Evolutionary conservation across 2,113 vertebrate species (phyloP), one percentile per base, ranked within the genome.

Genomic region (Engraulis encrasicolus): DNA sequence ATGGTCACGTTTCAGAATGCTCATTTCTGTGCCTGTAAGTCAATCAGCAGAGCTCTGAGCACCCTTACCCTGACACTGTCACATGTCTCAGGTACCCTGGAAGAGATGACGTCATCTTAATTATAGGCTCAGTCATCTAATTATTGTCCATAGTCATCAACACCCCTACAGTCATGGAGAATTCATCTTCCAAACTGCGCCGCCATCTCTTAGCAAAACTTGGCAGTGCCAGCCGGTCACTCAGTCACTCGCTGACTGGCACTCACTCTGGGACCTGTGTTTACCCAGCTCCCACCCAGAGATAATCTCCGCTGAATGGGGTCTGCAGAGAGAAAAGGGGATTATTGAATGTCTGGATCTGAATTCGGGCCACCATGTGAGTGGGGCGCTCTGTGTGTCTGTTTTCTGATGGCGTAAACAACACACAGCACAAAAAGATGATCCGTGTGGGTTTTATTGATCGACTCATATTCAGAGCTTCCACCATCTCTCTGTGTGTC

Each of bases 381-480:
- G 79, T 58, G 12, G 14, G 6, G 34, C 37, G 34, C 37, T 19
- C 38, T 45, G 36, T 9, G 27, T 20, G 58, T 78, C 5, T 31
- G 7, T 38, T 20, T 78, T 78, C 5, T 31, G 7, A 50, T 19
- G 37, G 27, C 12, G 6, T 82, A 14, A 79, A 77, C 52, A 82
- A 74, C 58, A 52, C 0, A 19, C n/a, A 31, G 31, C 48, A n/a
- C n/a, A n/a, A n/a, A n/a, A n/a, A 81, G 85, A 83, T 74, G 49
- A 50, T 38, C 78, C 38, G 50, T 84, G 78, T 58, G 58, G 74
- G 66, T 77, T 50, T 71, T 37, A 77, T 85, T 58, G 49, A 79
- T 49, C 78, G 27, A 23, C 27, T 74, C 31, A 17, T 14, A 74
- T 74, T 86, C 40, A 37, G 19, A 50, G 34, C 34, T 81, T 66